A percentile compares a stretch with the other conserved stretches of the same genome.
phyloP scores from a whole-genome alignment of 2,113 vertebrate genomes.

The Fulica atra region DNA sequence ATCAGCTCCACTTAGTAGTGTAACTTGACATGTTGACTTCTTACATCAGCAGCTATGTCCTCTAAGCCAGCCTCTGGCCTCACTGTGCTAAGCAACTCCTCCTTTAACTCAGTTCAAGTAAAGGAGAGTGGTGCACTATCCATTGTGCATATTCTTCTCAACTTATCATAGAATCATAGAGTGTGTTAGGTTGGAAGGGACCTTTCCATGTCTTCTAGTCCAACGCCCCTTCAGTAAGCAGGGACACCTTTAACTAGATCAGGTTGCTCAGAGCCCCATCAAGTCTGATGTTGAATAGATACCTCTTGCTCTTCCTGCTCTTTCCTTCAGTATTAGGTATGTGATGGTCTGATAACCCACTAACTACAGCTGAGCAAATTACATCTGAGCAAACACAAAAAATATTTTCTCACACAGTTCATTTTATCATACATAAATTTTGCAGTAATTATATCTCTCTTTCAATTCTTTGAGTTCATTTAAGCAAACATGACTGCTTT shows the following conservation, averaged over 20 bases:
- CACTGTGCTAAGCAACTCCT: neutral
- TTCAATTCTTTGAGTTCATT: neutral
- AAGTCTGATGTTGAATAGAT: too few species aligned
- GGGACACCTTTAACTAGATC: too few species aligned
- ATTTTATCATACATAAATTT: neutral
- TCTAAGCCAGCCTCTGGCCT: conserved; percentile 27
- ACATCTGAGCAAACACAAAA: neutral
- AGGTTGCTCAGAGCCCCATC: too few species aligned
- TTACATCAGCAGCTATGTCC: conserved; percentile 25
- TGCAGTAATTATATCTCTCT: neutral
- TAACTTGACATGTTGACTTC: conserved; percentile 49
- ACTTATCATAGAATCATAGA: neutral
- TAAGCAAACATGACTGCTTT: neutral
- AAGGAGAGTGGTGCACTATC: neutral
- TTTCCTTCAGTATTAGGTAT: neutral
- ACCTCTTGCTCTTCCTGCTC: neutral
- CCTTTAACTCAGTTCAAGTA: neutral
- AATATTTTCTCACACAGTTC: neutral
- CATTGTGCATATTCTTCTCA: neutral
- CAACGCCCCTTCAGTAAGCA: too few species aligned
- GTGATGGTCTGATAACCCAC: neutral
- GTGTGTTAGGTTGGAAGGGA: too few species aligned
- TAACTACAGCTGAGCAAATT: neutral
- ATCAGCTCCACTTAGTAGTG: conserved; percentile 41
- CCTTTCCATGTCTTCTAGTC: too few species aligned